Evolutionary conservation across 2,797 vertebrate species (phyloP).

Genomic region (Enteromius afrohamiltoni): DNA sequence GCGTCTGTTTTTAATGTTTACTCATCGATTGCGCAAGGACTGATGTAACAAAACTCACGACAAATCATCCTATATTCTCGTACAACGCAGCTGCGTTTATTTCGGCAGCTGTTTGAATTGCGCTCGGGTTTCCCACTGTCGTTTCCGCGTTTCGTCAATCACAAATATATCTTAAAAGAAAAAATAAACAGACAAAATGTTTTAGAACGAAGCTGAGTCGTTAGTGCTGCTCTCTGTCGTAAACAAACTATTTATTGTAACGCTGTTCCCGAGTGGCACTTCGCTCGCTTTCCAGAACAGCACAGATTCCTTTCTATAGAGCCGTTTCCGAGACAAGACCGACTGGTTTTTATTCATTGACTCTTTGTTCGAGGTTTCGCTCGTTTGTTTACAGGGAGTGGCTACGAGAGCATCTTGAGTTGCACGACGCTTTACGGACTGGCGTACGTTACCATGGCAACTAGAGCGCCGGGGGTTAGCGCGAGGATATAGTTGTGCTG

Average conservation of each 20-base stretch:
- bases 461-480: constrained; percentile 18
- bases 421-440: constrained; percentile 37
- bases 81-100: not conserved
- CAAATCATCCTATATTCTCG: not conserved
- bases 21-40: constrained; percentile 27
- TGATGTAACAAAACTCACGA: constrained; percentile 1
- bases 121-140: not conserved
- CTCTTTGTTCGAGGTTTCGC: constrained; percentile 17
- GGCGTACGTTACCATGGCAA: constrained; percentile 63
- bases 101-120: not conserved
- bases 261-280: not conserved
- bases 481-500: not conserved
- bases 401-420: constrained; percentile 33
- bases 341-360: constrained; percentile 4
- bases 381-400: constrained; percentile 40
- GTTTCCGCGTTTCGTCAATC: not conserved
- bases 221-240: not conserved
- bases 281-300: not conserved
- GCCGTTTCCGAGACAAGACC: not conserved
- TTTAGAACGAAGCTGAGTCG: not conserved
- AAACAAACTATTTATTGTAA: constrained; percentile 14
- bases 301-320: not conserved
- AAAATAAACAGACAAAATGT: not conserved
- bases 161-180: not conserved
- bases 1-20: constrained; percentile 34